phyloP scores from a whole-genome alignment of 2,888 invertebrate genomes.

The Lissocephala sabroskyi region DNA sequence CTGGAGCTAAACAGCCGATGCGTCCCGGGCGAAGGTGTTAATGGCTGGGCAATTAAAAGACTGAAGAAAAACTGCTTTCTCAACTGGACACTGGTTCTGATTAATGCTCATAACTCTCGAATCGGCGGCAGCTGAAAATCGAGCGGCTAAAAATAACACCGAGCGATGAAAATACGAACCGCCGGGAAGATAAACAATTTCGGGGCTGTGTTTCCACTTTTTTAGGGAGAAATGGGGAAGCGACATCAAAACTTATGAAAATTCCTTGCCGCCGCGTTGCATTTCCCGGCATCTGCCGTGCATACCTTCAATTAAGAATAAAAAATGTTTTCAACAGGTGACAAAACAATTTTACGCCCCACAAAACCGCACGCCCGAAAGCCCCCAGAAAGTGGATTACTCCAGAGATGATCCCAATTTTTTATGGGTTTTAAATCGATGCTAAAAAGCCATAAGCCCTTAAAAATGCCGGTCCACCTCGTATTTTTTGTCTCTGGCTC shows the following conservation, averaged over 20 bases:
- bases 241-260: slow-evolving; percentile 44
- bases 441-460: slow-evolving; percentile 28
- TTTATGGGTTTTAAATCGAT: slow-evolving; percentile 57
- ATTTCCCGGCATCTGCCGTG: slow-evolving; percentile 9
- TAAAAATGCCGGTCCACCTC: too few relatives aligned
- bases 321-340: slow-evolving; percentile 65
- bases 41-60: slow-evolving; percentile 37
- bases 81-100: too few relatives aligned
- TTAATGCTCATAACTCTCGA: slow-evolving; percentile 36
- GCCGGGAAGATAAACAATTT: slow-evolving; percentile 16
- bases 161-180: slow-evolving; percentile 8
- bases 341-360: slow-evolving; percentile 58
- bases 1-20: not conserved
- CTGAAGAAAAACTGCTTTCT: too few relatives aligned
- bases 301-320: slow-evolving; percentile 37
- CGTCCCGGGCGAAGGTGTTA: slow-evolving; percentile 40
- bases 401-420: slow-evolving; percentile 11
- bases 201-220: not conserved
- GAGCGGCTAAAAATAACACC: slow-evolving; percentile 15
- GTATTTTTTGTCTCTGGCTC: too few relatives aligned
- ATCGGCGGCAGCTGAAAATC: slow-evolving; percentile 1
- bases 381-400: slow-evolving; percentile 31
- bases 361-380: slow-evolving; percentile 19
- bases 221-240: slow-evolving; percentile 20
- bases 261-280: slow-evolving; percentile 4